These are phyloP conservation scores for Chelonus insularis DNA, from an alignment of 1,140 invertebrate species.

Conservation along the genomic window DNA sequence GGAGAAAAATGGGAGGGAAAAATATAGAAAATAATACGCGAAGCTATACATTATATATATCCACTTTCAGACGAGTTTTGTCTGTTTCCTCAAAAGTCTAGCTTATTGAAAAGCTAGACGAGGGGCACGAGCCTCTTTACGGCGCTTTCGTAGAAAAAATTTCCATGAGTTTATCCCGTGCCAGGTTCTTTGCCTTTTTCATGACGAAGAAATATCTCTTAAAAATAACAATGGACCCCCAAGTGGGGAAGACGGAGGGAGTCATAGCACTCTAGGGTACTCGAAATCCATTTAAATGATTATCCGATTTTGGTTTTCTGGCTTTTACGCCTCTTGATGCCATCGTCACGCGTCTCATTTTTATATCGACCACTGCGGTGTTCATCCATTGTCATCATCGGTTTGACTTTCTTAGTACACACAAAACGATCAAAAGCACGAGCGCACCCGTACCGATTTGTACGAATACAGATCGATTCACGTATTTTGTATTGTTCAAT, in stretches of 20 bases:
- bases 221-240: slow-evolving; percentile 29
- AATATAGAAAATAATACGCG: too few species aligned
- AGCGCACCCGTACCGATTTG: slow-evolving; percentile 8
- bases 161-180: slow-evolving; percentile 17
- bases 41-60: too few species aligned
- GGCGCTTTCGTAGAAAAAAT: slow-evolving; percentile 46
- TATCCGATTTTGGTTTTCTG: slow-evolving; percentile 44
- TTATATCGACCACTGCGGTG: background rate
- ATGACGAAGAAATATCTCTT: slow-evolving; percentile 5
- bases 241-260: slow-evolving; percentile 13
- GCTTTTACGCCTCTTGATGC: background rate
- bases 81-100: background rate
- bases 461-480: background rate
- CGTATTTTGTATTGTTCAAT: slow-evolving; percentile 5
- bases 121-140: slow-evolving; percentile 51
- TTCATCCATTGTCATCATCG: background rate
- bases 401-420: background rate
- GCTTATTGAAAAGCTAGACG: background rate
- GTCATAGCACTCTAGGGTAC: slow-evolving; percentile 28
- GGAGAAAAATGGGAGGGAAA: background rate
- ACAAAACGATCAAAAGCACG: background rate
- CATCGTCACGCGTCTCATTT: background rate
- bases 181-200: background rate
- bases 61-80: too few species aligned
- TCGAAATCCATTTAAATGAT: slow-evolving; percentile 53